Evolutionary conservation across 2,888 invertebrate genomes (phyloP), one percentile per base, ranked within the genome.

Genomic region (Meloe dianella): DNA sequence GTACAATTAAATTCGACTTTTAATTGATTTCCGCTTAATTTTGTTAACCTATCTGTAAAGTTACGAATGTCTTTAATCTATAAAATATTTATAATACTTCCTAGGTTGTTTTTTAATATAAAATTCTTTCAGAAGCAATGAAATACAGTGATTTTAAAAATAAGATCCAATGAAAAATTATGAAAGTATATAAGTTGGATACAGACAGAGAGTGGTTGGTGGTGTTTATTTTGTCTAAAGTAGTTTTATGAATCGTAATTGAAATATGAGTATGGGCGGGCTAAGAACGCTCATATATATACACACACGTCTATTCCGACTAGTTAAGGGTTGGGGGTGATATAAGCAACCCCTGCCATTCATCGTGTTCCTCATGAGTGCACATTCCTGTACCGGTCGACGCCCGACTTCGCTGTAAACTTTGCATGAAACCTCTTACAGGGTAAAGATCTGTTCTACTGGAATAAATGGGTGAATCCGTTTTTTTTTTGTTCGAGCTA

Each of bases 391-490:
- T 74, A 73, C 73, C 68, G 73, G 71, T 72, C 68, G 70, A 65
- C 69, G 67, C 61, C 67, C 64, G 62, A 17, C 60, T 65, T 63
- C 67, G 69, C 68, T 72, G 70, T 69, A 73, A 75, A 75, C 71
- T 74, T 75, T 74, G 71, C 75, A 73, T 74, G 75, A 74, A 74
- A 75, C 74, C 72, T 71, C 73, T 73, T 71, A 73, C 69, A 70
- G 69, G 67, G 74, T 70, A 67, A 70, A 71, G 71, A 72, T 62
- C 71, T 74, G 72, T 72, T 72, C 74, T 73, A 73, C 66, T 68
- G 75, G 73, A 75, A 75, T 75, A 75, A 75, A 75, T 74, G 74
- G 74, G 72, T 73, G 68, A 72, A 73, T 75, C 73, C 73, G 71
- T 73, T 73, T 38, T 74, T 69, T 69, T 51, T 51, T 69, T 67